Percentiles rank a stretch among this genome's conserved stretches.
Conservation (phyloP, 2,888 invertebrate species). For the Hirtodrosophila alboralis region DNA sequence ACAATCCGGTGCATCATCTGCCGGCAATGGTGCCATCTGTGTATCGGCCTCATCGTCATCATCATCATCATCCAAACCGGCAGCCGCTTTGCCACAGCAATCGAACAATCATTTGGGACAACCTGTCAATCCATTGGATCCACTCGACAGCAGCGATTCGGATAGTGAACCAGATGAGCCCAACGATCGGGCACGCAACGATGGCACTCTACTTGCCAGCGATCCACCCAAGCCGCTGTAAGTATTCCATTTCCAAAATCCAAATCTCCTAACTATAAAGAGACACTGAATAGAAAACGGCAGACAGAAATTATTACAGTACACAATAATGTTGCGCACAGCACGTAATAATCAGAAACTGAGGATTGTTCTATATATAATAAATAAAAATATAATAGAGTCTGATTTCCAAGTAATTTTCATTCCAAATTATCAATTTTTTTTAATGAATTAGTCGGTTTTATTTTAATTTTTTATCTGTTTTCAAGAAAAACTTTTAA, state of each 20-base stretch:
- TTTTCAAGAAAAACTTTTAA: too few species aligned
- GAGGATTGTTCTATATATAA: not conserved
- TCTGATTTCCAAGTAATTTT: too few species aligned
- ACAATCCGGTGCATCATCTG: conserved; percentile 77
- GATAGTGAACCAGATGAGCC: conserved; percentile 93
- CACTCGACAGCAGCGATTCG: conserved; percentile 90
- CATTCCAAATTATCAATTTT: too few species aligned
- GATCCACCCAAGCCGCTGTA: conserved; percentile 98
- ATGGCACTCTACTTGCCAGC: conserved; percentile 97
- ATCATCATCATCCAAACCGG: conserved; percentile 76
- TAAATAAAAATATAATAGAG: not conserved
- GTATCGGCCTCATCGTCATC: conserved; percentile 63
- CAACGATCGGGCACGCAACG: conserved; percentile 92
- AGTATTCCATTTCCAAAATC: conserved; percentile 84
- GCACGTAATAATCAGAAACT: not conserved
- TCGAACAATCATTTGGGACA: conserved; percentile 84
- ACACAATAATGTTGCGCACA: conserved; percentile 18
- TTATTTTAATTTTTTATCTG: too few species aligned
- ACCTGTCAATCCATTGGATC: conserved; percentile 87
- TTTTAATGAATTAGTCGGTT: too few species aligned
- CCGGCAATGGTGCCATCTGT: conserved; percentile 70
- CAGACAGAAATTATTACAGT: conserved; percentile 28
- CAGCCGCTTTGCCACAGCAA: conserved; percentile 82
- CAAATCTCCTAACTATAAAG: not conserved
- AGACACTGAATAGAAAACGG: conserved; percentile 42